Conservation (phyloP, 2,797 vertebrate species). For the Lacerta viridis region DNA sequence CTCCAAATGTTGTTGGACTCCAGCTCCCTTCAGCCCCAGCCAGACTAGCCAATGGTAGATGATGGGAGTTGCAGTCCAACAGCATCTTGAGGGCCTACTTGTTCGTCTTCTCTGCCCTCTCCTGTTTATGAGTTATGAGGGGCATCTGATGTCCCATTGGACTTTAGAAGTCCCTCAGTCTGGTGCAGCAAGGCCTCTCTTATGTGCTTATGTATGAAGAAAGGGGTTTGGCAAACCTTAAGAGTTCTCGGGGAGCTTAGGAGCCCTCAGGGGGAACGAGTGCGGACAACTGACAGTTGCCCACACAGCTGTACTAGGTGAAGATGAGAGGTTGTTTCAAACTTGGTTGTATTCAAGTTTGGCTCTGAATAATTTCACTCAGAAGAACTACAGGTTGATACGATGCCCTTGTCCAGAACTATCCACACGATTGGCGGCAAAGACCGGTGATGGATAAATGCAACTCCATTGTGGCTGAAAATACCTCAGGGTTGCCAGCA, state of each 20-base stretch:
- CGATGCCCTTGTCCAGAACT: conserved; percentile 22
- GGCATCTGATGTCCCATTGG: background rate
- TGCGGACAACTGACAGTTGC: background rate
- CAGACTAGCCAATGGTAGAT: background rate
- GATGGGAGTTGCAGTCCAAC: background rate
- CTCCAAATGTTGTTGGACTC: background rate
- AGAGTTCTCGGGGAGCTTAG: background rate
- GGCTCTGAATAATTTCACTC: background rate
- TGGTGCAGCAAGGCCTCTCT: background rate
- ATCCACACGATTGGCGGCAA: background rate
- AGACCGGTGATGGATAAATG: background rate
- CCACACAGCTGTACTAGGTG: background rate
- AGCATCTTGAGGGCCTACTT: background rate
- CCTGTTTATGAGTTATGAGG: background rate
- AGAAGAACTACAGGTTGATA: background rate
- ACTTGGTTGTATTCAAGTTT: background rate
- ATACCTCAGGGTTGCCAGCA: background rate
- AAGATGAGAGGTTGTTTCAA: background rate
- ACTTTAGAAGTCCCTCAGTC: background rate
- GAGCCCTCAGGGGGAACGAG: too few relatives aligned
- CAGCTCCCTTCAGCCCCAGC: background rate
- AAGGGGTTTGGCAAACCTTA: background rate
- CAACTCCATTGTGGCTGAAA: conserved; percentile 30
- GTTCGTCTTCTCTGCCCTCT: background rate
- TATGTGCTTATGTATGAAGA: background rate